A percentile compares a stretch with the other conserved stretches of the same genome.
phyloP scores from a whole-genome alignment of 2,888 invertebrate species.

The Deroplatys truncata region DNA sequence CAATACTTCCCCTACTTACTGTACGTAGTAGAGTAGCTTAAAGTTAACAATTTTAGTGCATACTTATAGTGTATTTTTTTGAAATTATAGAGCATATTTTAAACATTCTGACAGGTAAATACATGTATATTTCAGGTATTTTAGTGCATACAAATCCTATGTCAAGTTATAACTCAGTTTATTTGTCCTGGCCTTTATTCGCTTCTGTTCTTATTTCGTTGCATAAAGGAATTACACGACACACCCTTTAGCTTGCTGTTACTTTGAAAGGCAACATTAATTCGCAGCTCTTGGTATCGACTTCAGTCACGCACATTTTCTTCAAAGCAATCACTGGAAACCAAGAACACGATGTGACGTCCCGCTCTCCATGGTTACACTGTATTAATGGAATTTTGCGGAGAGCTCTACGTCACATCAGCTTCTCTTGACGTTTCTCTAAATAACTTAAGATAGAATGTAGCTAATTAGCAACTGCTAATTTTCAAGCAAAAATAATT shows the following conservation, averaged over 20 bases:
- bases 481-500: no score
- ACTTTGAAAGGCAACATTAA: neutral
- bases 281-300: neutral
- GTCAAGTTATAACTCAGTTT: no score
- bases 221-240: neutral
- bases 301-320: neutral
- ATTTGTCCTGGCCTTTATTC: neutral
- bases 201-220: neutral
- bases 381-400: neutral
- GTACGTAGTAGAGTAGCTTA: no score
- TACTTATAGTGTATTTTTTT: no score
- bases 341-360: neutral
- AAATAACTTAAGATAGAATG: no score
- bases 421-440: neutral
- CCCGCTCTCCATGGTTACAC: neutral
- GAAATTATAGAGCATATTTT: no score
- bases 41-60: no score
- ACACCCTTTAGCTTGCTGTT: neutral
- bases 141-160: no score
- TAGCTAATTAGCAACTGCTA: no score
- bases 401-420: neutral
- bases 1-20: no score
- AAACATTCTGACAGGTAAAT: no score
- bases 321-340: neutral
- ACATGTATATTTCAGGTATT: no score